Evolutionary conservation across 2,113 vertebrate species (phyloP).

Genomic region (Larimichthys polyactis): DNA sequence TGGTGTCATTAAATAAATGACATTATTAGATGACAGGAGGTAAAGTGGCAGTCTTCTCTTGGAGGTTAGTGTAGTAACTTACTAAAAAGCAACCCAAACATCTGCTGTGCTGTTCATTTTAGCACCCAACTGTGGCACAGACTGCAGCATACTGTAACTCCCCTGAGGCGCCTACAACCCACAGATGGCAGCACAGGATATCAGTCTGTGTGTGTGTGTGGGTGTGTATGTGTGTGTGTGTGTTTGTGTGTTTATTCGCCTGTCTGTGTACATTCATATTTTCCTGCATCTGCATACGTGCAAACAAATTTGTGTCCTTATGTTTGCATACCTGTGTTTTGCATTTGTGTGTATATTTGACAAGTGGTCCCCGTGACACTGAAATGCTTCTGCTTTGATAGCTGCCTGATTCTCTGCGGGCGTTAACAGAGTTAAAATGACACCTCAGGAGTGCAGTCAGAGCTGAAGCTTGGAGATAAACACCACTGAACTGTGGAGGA

Average conservation of each 20-base stretch:
- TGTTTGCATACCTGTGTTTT: background rate
- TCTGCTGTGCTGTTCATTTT: constrained; percentile 64
- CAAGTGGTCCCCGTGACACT: constrained; percentile 7
- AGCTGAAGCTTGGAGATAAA: constrained; percentile 37
- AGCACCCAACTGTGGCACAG: constrained; percentile 64
- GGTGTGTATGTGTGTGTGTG: background rate
- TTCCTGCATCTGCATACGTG: constrained; percentile 19
- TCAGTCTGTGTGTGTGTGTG: constrained; percentile 13
- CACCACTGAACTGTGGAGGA: background rate
- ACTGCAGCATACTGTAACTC: constrained; percentile 49
- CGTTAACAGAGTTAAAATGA: constrained; percentile 47
- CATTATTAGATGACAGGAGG: constrained; percentile 51
- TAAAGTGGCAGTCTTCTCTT: constrained; percentile 12
- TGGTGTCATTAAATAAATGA: constrained; percentile 52
- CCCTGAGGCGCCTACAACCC: constrained; percentile 42
- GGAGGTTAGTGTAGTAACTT: constrained; percentile 25
- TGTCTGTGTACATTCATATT: background rate
- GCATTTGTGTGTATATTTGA: constrained; percentile 17
- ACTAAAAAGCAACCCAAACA: constrained; percentile 58
- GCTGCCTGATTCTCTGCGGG: constrained; percentile 19
- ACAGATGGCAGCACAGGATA: constrained; percentile 65
- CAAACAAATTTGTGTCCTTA: background rate
- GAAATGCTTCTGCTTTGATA: constrained; percentile 39
- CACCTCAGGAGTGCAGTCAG: constrained; percentile 11
- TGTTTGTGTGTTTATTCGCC: background rate